A percentile compares a stretch with the other conserved stretches of the same genome.
These are phyloP conservation scores for Chydorus sphaericus DNA, from an alignment of 2,888 invertebrate species.

Conservation along the genomic window DNA sequence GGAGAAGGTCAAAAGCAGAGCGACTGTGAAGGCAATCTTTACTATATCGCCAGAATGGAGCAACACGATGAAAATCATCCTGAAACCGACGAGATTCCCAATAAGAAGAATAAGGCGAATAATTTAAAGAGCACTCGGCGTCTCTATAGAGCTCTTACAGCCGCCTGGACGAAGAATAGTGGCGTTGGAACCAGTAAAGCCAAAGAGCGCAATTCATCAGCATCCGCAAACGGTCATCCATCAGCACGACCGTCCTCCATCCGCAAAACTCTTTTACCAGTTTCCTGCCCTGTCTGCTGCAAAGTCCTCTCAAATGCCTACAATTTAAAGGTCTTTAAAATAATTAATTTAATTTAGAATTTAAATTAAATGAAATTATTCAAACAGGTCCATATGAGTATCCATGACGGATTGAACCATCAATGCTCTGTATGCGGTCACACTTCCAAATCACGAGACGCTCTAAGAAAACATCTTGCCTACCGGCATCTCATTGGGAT, in stretches of 20 bases:
- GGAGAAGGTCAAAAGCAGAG: background rate
- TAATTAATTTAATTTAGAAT: background rate
- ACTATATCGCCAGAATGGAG: background rate
- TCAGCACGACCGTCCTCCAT: background rate
- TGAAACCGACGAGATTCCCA: background rate
- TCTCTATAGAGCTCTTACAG: background rate
- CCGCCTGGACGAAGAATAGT: constrained; percentile 1
- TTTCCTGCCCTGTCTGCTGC: constrained; percentile 58
- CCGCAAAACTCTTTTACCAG: constrained; percentile 5
- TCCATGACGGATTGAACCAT: constrained; percentile 74
- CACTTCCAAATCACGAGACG: constrained; percentile 73
- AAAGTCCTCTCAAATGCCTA: constrained; percentile 82
- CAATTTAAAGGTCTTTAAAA: constrained; percentile 48
- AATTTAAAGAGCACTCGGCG: background rate
- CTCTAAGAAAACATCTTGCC: constrained; percentile 73
- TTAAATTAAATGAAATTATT: background rate
- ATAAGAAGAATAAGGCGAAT: too few relatives aligned
- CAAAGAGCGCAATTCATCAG: background rate
- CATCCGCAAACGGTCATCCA: background rate
- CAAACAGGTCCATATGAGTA: constrained; percentile 57
- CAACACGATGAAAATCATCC: constrained; percentile 4
- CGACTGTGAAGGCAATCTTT: background rate
- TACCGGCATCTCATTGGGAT: constrained; percentile 44
- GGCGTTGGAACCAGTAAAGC: background rate
- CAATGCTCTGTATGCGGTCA: constrained; percentile 76